Evolutionary conservation across 2,888 invertebrate species (phyloP).

Genomic region (Fissipunctia ypsillon): DNA sequence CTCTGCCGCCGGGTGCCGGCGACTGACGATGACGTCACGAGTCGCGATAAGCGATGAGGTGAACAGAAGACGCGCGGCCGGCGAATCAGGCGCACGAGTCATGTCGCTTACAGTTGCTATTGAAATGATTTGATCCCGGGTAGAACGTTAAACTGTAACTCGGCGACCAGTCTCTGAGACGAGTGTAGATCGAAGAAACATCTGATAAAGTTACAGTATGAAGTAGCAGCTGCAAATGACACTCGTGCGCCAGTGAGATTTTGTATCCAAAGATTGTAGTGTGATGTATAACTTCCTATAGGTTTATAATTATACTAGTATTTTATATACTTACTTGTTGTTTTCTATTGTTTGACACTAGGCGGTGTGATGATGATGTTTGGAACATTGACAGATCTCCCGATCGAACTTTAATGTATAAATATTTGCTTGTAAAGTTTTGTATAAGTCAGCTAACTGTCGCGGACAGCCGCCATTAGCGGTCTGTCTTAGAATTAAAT

Average conservation of each 20-base stretch:
- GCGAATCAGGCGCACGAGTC: slow-evolving; percentile 62
- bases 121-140: neutral
- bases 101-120: slow-evolving; percentile 59
- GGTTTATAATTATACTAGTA: slow-evolving; percentile 87
- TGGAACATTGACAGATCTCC: slow-evolving; percentile 82
- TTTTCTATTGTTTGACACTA: slow-evolving; percentile 85
- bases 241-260: slow-evolving; percentile 77
- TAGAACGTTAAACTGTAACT: neutral
- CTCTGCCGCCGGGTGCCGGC: slow-evolving; percentile 7
- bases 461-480: slow-evolving; percentile 30
- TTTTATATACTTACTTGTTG: slow-evolving; percentile 86
- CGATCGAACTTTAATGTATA: slow-evolving; percentile 76
- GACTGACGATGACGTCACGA: slow-evolving; percentile 1
- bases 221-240: slow-evolving; percentile 50
- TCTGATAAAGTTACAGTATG: neutral
- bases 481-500: slow-evolving; percentile 59
- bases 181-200: neutral
- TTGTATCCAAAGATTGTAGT: slow-evolving; percentile 90
- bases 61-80: slow-evolving; percentile 19
- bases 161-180: neutral
- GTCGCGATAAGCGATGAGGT: neutral
- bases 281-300: slow-evolving; percentile 89
- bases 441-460: slow-evolving; percentile 59
- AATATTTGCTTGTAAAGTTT: slow-evolving; percentile 61
- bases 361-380: slow-evolving; percentile 77